Base-by-base conservation (phyloP, 2,888 invertebrate genomes). In the Zaprionus lineosus region DNA sequence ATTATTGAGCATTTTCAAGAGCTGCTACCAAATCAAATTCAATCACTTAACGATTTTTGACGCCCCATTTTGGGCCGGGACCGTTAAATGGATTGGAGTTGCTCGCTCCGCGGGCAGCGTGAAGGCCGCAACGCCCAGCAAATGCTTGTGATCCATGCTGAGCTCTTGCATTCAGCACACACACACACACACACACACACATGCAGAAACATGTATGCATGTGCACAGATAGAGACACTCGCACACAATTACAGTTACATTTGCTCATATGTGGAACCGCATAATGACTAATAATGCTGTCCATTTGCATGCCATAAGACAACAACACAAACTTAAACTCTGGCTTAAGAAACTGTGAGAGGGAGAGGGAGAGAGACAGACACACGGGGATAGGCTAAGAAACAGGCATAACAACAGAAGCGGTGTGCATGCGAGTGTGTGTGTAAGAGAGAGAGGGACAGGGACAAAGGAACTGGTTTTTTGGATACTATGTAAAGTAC, bases 271-370 rank as follows among this genome's bases (percentile, higher is more conserved):
- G 61, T 62, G 47, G 26, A 63, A 41, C 34, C 59, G 36, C 24
- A 53, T 60, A 52, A 66, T 72, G 72, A 74, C 72, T 74, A 72
- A 74, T 74, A 70, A 55, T 55, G 40, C 58, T 48, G 58, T 16
- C 60, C 43, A 58, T 61, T 74, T 70, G 72, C 72, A 74, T 72
- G 74, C 74, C 47, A 47, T 31, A 62, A 40, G 47, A 52, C 64
- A 56, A 48, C 57, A 43, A 19, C 37, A 43, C 33, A 19, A 24
- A 50, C 29, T 46, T 43, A 28, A 53, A 43, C 57, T 37, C 26
- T 53, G 18, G 39, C 39, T 67, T 56, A 62, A 52, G 70, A 63
- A 53, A 74, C 46, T n/a, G n/a, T n/a, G n/a, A n/a, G n/a, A n/a
- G n/a, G n/a, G n/a, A n/a, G n/a, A n/a, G n/a, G n/a, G n/a, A n/a